These are phyloP conservation scores for Nezara viridula DNA, from an alignment of 2,888 invertebrate genomes.

Conservation along the genomic window DNA sequence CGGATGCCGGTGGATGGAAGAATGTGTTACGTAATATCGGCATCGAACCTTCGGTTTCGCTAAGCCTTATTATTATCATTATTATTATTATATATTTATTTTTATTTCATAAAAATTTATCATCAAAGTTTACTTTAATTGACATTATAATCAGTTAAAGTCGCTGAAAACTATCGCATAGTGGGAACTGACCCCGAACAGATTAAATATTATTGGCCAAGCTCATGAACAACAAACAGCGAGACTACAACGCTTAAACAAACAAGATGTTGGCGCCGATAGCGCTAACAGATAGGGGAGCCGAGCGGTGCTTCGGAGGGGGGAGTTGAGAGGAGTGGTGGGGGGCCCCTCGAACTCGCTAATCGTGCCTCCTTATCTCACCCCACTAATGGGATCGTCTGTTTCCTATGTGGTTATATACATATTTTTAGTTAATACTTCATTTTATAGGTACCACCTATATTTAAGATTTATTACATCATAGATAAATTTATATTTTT, in stretches of 20 bases:
- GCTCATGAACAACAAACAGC: neutral
- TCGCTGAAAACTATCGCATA: neutral
- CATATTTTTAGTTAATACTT: too few species aligned
- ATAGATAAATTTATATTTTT: too few species aligned
- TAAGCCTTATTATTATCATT: too few species aligned
- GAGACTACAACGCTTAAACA: neutral
- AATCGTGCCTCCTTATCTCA: slow-evolving; percentile 5
- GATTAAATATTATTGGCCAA: neutral
- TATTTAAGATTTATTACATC: too few species aligned
- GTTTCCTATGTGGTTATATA: too few species aligned
- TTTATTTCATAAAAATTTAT: too few species aligned
- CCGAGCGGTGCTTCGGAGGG: neutral
- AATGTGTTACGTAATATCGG: too few species aligned
- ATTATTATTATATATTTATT: too few species aligned
- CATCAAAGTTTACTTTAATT: too few species aligned
- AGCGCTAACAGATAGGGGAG: neutral
- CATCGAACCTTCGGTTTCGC: too few species aligned
- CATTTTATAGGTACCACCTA: too few species aligned
- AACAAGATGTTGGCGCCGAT: slow-evolving; percentile 20
- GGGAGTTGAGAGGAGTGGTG: neutral
- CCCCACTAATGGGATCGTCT: neutral
- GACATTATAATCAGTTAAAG: neutral
- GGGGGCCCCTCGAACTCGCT: neutral
- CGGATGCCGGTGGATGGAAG: too few species aligned
- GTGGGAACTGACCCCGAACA: neutral